These are phyloP conservation scores for Pipistrellus pipistrellus DNA, from an alignment of 2,797 vertebrate species.

Conservation along the genomic window DNA sequence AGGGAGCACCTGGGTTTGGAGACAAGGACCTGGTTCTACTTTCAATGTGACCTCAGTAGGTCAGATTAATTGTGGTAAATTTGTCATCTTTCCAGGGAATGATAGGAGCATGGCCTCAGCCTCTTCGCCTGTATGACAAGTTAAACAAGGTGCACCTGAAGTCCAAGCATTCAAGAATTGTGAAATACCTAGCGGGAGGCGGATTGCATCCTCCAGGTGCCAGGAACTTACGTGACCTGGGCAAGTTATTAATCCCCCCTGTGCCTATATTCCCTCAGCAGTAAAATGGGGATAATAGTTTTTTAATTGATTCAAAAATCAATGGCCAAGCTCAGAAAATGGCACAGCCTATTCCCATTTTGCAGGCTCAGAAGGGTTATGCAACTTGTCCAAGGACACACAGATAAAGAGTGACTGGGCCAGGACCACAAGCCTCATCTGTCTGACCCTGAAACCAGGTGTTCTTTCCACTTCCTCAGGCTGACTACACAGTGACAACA, in stretches of 20 bases:
- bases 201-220: background rate
- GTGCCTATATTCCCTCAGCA: background rate
- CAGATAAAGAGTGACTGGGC: background rate
- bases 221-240: background rate
- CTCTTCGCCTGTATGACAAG: background rate
- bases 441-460: slow-evolving; percentile 44
- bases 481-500: slow-evolving; percentile 2
- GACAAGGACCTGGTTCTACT: background rate
- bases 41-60: background rate
- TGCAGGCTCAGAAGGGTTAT: background rate
- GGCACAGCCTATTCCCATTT: background rate
- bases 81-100: background rate
- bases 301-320: no score
- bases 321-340: no score
- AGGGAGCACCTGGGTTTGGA: background rate
- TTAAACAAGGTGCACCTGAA: background rate
- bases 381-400: background rate
- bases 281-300: background rate
- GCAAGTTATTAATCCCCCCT: background rate
- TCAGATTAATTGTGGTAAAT: background rate
- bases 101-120: background rate
- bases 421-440: background rate
- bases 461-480: background rate
- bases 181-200: background rate
- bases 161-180: background rate